Evolutionary conservation across 2,113 vertebrate genomes (phyloP), one percentile per base, ranked within the genome.

Genomic region (Emberiza fucata): DNA sequence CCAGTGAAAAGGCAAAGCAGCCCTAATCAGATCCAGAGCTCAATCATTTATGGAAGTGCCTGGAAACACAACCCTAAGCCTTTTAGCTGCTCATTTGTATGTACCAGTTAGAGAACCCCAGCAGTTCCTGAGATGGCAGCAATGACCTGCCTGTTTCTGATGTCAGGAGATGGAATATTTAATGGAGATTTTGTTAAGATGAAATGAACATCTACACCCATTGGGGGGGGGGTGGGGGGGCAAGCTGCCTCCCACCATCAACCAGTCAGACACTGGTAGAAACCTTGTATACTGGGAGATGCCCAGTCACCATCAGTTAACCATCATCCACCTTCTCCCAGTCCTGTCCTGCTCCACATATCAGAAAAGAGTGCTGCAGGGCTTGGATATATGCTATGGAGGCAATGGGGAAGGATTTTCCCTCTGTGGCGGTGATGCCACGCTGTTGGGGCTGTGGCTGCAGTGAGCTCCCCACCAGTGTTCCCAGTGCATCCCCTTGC

Each of bases 161-260:
- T 44, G 64, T 54, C 31, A 50, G 35, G 19, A 68, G 35, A 35
- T 7, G 12, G 25, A 73, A 64, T 40, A 50, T 27, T 69, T 69
- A 22, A 59, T 13, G 4, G 22, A 5, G 25, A 18, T 69, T 91
- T 72, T 18, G 44, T 68, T 63, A 59, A 53, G 31, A n/a, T 2
- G 16, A 77, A 84, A 5, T 6, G 5, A 69, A 48, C 13, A 12
- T 3, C 53, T 25, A 22, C 7, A 37, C 6, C 21, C 0, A 0
- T 59, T 0, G 2, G 40, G 6, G 9, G 12, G 17, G 12, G 14
- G 9, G 18, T 15, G 14, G 13, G 31, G 31, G 39, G 39, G 35
- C 18, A 14, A 45, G 22, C 45, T 48, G 39, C 50, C 48, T 60
- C 28, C 56, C 35, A n/a, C 54, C 28, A 11, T 27, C 23, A 47